Evolutionary conservation across 1,140 invertebrate species (phyloP), one percentile per base, ranked within the genome.

Genomic region (Lepidurus packardi): DNA sequence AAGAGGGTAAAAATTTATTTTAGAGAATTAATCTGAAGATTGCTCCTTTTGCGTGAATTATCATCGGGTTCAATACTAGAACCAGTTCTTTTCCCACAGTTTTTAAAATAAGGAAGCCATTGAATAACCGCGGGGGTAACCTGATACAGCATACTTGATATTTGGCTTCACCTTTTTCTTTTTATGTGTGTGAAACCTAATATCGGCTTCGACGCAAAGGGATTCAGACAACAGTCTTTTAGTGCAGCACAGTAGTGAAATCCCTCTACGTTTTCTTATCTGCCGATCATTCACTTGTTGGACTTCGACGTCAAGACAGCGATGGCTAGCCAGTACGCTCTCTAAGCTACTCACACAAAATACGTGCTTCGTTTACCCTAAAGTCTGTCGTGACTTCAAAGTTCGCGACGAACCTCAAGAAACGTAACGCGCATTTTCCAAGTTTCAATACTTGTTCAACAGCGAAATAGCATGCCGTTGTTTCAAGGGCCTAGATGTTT

Each of bases 401-500:
- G 34, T 34, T 34, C 4, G 34, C 34, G 34, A 34, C 34, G 34
- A 34, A 34, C 34, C 34, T 34, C 34, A 34, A 34, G 3, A 34
- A 34, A 34, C 34, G 34, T 34, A 34, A 34, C 34, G 34, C 34
- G 3, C 34, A 34, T 34, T 34, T 34, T 34, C 25, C 25, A 3
- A 34, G 25, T 34, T 34, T 34, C 34, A 34, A 34, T 34, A 34
- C 34, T 34, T 4, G 34, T 34, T 34, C 34, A 65, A 4, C 8
- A 65, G 13, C 21, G 8, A 13, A 65, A 65, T 21, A 16, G 1
- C 6, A 65, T 65, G 34, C 73, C 73, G 24, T 78, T 74, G 78
- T 78, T 78, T 53, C 78, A 78, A 47, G 78, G 78, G 44, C 73
- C 78, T 9, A 74, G 78, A 10, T 78, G 78, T 24, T 24, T 47